These are phyloP conservation scores for Seriola quinqueradiata DNA, from an alignment of 2,113 vertebrate genomes.

Conservation along the genomic window DNA sequence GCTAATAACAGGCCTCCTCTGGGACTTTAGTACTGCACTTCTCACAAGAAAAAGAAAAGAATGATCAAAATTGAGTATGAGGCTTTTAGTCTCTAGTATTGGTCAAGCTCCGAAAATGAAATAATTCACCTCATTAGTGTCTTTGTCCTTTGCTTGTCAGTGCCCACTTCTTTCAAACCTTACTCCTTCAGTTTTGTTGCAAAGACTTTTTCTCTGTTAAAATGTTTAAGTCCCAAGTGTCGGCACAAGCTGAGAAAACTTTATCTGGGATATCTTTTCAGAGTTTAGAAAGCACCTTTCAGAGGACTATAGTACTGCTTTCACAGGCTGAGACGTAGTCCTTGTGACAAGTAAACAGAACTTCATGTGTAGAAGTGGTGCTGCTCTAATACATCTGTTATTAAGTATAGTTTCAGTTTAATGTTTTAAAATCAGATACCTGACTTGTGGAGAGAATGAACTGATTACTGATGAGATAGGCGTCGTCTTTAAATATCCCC, in stretches of 20 bases:
- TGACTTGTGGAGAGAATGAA: slow-evolving; percentile 98
- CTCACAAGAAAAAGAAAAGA: neutral
- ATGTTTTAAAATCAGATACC: slow-evolving; percentile 78
- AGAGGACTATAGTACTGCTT: neutral
- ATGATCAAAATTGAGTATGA: neutral
- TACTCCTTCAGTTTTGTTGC: neutral
- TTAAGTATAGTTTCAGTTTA: neutral
- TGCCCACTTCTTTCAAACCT: neutral
- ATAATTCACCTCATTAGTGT: neutral
- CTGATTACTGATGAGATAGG: slow-evolving; percentile 90
- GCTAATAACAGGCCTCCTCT: neutral
- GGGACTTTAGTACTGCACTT: neutral
- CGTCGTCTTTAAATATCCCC: slow-evolving; percentile 93
- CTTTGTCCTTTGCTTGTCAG: too few species aligned
- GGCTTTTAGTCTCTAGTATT: neutral
- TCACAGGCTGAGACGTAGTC: neutral
- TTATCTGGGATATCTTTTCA: neutral
- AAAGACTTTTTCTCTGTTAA: neutral
- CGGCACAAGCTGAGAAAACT: neutral
- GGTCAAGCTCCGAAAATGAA: neutral
- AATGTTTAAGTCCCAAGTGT: neutral
- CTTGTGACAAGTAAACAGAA: neutral
- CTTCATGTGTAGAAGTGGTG: neutral
- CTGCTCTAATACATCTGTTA: neutral
- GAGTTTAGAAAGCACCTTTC: neutral